Base-by-base conservation (phyloP, 2,797 vertebrate genomes). In the Urocyon cinereoargenteus region DNA sequence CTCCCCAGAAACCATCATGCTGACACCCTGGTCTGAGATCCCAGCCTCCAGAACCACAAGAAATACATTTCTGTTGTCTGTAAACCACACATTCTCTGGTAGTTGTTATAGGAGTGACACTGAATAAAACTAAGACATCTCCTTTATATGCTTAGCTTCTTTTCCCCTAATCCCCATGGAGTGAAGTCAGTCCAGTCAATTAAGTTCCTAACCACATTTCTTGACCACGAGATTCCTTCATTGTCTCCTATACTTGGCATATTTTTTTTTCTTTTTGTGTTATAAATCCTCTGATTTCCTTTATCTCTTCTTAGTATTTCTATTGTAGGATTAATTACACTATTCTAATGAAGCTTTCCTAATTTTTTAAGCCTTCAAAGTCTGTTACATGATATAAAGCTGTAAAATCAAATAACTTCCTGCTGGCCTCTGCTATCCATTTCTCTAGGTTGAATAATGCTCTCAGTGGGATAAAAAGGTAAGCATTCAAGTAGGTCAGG, bases 401-500 rank as follows among this genome's bases (percentile, higher is more conserved):
- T 96, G 7, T 90, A 85, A 81, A 96, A 70, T 10, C 18, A 94
- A 96, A 85, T 88, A 79, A 79, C 21, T 90, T 73, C 45, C 83
- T 92, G 16, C 61, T 92, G 82, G 78, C 22, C 68, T 89, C 91
- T 90, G 61, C 3, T 95, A 96, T 85, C 72, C 59, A 81, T 88
- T 95, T 95, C 96, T 88, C 70, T 78, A 45, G 75, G 78, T n/a
- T 94, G 81, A 92, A 97, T 96, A 97, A 97, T 84, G 57, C 64
- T 96, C 91, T 96, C 75, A 83, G 83, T 82, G 22, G 70, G 90
- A 95, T 97, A 70, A 97, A 91, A 97, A 93, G 51, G 70, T 95
- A 97, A 96, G 91, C 78, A 61, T 66, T 96, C 91, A 95, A 97
- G 45, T 96, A 97, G 97, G 97, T 98, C 94, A 97, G 93, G 97